Percentiles rank a stretch among this genome's conserved stretches.
Conservation (phyloP, 2,113 vertebrate genomes). For the Peromyscus polionotus region DNA sequence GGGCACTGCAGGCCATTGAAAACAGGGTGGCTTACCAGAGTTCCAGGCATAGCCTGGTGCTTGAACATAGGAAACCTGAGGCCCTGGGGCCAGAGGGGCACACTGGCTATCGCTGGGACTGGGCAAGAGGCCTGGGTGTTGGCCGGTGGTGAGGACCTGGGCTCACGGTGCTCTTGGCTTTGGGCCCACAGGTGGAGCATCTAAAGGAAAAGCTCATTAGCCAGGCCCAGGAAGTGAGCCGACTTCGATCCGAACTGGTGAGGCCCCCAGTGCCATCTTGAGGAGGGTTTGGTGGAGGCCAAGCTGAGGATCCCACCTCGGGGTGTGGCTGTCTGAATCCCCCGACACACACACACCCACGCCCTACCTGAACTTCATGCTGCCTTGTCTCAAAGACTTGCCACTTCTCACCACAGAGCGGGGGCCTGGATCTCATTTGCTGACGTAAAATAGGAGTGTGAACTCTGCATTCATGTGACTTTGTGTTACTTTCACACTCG, state of each 20-base stretch:
- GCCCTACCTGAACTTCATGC: not conserved
- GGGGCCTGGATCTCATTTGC: not conserved
- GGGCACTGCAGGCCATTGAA: not conserved
- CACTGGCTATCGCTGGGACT: no score
- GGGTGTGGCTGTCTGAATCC: not conserved
- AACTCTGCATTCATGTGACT: slow-evolving; percentile 69
- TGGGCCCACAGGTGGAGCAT: slow-evolving; percentile 90
- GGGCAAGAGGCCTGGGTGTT: not conserved
- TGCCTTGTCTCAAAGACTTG: not conserved
- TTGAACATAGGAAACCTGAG: not conserved
- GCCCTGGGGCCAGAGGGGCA: not conserved
- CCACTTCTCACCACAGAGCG: not conserved
- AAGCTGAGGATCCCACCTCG: not conserved
- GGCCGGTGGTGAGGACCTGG: not conserved
- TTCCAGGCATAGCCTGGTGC: not conserved
- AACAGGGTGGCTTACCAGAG: not conserved
- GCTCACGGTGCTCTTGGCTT: not conserved
- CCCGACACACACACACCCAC: fast-evolving
- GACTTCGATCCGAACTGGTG: slow-evolving; percentile 93
- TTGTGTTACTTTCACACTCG: slow-evolving; percentile 75
- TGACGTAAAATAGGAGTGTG: slow-evolving; percentile 62
- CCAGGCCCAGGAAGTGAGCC: slow-evolving; percentile 93
- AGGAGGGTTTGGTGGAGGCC: not conserved
- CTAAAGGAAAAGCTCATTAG: slow-evolving; percentile 93
- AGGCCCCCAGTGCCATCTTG: not conserved